phyloP scores from a whole-genome alignment of 1,140 invertebrate genomes.

The Platyura marginata region DNA sequence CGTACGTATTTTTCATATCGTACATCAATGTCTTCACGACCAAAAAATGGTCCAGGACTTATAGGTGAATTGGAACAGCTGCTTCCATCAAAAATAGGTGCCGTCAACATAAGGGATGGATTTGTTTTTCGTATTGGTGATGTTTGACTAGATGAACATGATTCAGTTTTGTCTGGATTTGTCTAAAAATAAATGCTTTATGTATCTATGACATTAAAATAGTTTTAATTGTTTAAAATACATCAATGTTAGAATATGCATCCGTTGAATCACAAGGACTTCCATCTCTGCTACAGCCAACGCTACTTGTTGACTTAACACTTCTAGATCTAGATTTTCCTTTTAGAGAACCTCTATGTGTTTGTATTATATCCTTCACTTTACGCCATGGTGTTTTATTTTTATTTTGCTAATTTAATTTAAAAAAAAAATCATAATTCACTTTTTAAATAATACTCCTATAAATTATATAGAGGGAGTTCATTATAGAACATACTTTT shows the following conservation, averaged over 20 bases:
- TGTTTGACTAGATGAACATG: conserved; percentile 1
- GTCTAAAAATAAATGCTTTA: too few species aligned
- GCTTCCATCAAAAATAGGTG: neutral
- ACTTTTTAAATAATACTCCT: too few species aligned
- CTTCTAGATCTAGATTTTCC: conserved; percentile 25
- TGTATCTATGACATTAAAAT: too few species aligned
- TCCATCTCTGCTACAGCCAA: conserved; percentile 1
- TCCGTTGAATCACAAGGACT: conserved; percentile 4
- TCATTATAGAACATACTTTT: too few species aligned
- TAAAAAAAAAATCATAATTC: too few species aligned
- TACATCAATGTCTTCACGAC: conserved; percentile 8
- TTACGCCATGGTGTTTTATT: conserved; percentile 46
- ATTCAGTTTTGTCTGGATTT: neutral
- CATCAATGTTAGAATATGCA: neutral
- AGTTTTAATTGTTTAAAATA: too few species aligned
- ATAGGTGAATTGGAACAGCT: neutral
- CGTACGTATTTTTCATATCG: too few species aligned
- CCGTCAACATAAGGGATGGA: conserved; percentile 4
- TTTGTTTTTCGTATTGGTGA: neutral
- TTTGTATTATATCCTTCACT: conserved; percentile 51
- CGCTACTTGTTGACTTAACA: conserved; percentile 6
- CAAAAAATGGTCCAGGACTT: neutral
- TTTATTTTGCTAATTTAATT: conserved; percentile 8
- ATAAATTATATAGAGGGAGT: too few species aligned
- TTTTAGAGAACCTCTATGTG: conserved; percentile 42